These are phyloP conservation scores for Albula glossodonta DNA, from an alignment of 2,113 vertebrate genomes.

Conservation along the genomic window DNA sequence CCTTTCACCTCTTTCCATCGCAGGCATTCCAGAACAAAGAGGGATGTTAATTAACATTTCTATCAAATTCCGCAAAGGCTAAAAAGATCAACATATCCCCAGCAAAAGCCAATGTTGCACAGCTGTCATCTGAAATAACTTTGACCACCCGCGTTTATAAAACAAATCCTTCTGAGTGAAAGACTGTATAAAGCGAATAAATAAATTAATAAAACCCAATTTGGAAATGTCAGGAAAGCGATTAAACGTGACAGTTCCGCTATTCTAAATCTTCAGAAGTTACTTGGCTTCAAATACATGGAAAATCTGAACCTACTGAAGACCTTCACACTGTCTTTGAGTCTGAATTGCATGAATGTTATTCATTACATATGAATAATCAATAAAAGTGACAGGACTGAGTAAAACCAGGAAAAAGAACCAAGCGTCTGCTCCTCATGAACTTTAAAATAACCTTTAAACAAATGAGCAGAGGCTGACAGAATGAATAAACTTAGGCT, in stretches of 20 bases:
- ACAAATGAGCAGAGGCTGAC: neutral
- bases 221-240: neutral
- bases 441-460: neutral
- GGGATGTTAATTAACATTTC: neutral
- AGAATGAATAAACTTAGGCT: neutral
- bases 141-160: neutral
- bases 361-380: neutral
- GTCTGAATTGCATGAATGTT: neutral
- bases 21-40: neutral
- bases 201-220: neutral
- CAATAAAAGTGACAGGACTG: neutral
- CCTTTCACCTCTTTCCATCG: neutral
- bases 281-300: neutral
- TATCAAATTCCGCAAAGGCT: neutral
- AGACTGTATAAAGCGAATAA: neutral
- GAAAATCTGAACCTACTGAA: neutral
- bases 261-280: neutral
- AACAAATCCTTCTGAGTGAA: neutral
- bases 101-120: neutral
- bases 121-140: neutral
- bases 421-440: neutral
- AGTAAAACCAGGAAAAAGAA: neutral
- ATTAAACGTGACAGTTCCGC: constrained; percentile 1
- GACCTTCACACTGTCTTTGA: neutral
- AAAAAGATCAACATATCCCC: neutral